Conservation (phyloP, 2,797 vertebrate genomes). For the Betta splendens region DNA sequence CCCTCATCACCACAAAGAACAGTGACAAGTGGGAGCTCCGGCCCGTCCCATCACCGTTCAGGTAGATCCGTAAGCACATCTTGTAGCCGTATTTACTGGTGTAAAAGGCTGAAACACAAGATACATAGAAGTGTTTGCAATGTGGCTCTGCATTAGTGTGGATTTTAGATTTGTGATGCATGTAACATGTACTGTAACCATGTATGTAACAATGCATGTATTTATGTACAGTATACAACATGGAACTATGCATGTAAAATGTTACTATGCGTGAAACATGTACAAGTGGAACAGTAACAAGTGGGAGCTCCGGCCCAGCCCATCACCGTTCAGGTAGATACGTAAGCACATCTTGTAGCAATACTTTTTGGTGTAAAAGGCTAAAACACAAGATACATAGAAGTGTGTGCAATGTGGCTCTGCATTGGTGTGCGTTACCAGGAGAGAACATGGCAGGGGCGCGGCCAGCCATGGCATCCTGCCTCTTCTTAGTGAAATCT, state of each 20-base stretch:
- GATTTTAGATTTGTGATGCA: too few species aligned
- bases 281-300: too few species aligned
- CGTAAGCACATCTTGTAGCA: conserved; percentile 99
- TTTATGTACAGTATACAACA: too few species aligned
- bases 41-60: conserved; percentile 95
- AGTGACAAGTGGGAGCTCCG: conserved; percentile 93
- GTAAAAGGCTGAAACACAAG: conserved; percentile 89
- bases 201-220: too few species aligned
- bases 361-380: conserved; percentile 97
- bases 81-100: conserved; percentile 98
- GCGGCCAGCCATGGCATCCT: conserved; percentile 91
- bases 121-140: neutral
- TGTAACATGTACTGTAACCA: too few species aligned
- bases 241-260: too few species aligned
- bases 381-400: conserved; percentile 71
- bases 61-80: conserved; percentile 96
- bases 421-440: conserved; percentile 74
- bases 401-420: neutral
- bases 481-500: conserved; percentile 92
- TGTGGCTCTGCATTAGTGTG: neutral
- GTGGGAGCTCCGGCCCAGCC: conserved; percentile 92
- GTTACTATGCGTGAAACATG: too few species aligned
- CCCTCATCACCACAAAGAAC: conserved; percentile 98
- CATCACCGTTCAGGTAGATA: conserved; percentile 95
- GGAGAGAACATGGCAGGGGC: conserved; percentile 97